phyloP scores from a whole-genome alignment of 2,797 vertebrate species.

The Coranthus polyacanthus region DNA sequence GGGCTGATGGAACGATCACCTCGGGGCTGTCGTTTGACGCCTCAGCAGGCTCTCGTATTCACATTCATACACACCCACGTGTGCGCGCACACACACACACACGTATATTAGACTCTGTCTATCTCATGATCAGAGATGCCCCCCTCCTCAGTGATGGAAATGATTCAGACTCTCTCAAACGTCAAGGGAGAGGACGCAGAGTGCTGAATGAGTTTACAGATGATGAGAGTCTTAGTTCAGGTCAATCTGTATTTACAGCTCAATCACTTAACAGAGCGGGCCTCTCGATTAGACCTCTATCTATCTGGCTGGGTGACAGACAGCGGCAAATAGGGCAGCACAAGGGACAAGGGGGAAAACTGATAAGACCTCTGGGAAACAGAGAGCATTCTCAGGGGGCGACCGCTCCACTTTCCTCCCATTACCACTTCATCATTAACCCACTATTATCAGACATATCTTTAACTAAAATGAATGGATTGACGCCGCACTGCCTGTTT shows the following conservation, averaged over 20 bases:
- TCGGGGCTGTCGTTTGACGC: conserved; percentile 72
- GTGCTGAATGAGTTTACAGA: conserved; percentile 80
- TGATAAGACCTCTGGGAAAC: conserved; percentile 72
- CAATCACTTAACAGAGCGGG: conserved; percentile 77
- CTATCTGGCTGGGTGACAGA: conserved; percentile 74
- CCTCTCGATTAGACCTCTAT: conserved; percentile 76
- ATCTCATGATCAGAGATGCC: conserved; percentile 49
- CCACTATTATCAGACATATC: conserved; percentile 28
- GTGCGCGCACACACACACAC: conserved; percentile 16
- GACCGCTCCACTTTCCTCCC: conserved; percentile 36
- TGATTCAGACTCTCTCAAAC: conserved; percentile 57
- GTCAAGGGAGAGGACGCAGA: conserved; percentile 61
- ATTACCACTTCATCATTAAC: conserved; percentile 41
- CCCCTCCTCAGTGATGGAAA: conserved; percentile 49
- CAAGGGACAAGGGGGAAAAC: conserved; percentile 67
- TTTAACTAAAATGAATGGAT: no score
- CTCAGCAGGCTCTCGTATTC: conserved; percentile 52
- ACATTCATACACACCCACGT: conserved; percentile 33
- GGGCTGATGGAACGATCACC: conserved; percentile 76
- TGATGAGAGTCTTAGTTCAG: conserved; percentile 85
- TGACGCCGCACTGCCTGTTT: no score
- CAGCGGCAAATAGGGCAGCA: conserved; percentile 61
- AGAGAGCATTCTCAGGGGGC: conserved; percentile 39
- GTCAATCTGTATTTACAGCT: conserved; percentile 87
- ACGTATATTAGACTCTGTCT: conserved; percentile 26